Evolutionary conservation across 2,797 vertebrate species (phyloP).

Genomic region (Enteromius afrohamiltoni): DNA sequence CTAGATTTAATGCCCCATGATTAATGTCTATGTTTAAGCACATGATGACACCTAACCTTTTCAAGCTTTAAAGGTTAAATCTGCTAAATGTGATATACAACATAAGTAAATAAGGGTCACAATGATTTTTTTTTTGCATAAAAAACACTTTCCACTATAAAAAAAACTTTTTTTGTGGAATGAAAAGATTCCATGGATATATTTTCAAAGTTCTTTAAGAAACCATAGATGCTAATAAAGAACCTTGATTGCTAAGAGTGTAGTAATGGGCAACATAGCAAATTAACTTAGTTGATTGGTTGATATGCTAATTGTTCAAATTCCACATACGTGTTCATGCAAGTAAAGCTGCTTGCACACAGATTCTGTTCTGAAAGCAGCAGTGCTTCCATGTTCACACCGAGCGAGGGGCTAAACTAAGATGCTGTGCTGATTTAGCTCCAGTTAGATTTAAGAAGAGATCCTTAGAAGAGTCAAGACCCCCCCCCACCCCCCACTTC

Average conservation of each 20-base stretch:
- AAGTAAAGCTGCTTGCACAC: slow-evolving; percentile 8
- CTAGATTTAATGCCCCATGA: not conserved
- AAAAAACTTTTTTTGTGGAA: not conserved
- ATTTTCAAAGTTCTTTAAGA: not conserved
- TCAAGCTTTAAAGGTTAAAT: slow-evolving; percentile 14
- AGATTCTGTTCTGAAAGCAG: slow-evolving; percentile 18
- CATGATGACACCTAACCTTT: slow-evolving; percentile 32
- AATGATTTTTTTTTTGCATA: not conserved
- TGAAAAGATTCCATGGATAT: not conserved
- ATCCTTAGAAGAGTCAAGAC: slow-evolving; percentile 32
- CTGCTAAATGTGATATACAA: not conserved
- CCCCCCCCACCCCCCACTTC: not conserved
- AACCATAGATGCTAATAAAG: not conserved
- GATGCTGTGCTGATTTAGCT: slow-evolving; percentile 42
- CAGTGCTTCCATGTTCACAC: slow-evolving; percentile 2
- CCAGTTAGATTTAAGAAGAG: slow-evolving; percentile 31
- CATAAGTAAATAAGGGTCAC: not conserved
- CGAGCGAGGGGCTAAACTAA: not conserved
- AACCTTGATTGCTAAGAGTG: not conserved
- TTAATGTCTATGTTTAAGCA: not conserved
- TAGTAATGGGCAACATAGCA: not conserved
- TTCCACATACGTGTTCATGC: not conserved
- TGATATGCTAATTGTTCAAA: not conserved
- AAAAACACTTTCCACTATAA: not conserved
- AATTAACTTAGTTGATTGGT: not conserved